Conservation (phyloP, 1,140 invertebrate species). For the Battus philenor region DNA sequence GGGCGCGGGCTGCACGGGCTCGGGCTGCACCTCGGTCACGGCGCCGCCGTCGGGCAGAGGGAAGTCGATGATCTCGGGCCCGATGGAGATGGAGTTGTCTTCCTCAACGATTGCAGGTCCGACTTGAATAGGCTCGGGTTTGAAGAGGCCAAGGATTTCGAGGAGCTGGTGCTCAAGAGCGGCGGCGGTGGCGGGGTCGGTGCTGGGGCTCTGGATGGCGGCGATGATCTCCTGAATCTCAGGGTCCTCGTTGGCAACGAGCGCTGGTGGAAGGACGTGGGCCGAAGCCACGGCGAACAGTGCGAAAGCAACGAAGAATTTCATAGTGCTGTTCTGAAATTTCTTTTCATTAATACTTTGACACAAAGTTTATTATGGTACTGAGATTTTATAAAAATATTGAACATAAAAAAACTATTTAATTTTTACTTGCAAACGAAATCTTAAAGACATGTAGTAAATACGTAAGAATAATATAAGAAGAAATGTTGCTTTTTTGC, state of each 20-base stretch:
- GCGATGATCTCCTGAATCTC: slow-evolving; percentile 40
- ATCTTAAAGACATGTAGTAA: too few species aligned
- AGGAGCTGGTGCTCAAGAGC: slow-evolving; percentile 33
- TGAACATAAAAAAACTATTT: too few species aligned
- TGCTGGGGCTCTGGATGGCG: slow-evolving; percentile 51
- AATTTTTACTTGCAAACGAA: too few species aligned
- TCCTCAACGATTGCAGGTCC: slow-evolving; percentile 25
- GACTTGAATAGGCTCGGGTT: slow-evolving; percentile 20
- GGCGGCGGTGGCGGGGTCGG: slow-evolving; percentile 48
- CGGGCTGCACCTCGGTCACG: background rate
- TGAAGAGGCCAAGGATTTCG: slow-evolving; percentile 19
- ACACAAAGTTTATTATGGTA: too few species aligned
- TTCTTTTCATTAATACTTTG: too few species aligned
- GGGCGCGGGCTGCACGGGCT: slow-evolving; percentile 23
- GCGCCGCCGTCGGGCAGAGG: too few species aligned
- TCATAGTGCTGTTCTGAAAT: slow-evolving; percentile 38
- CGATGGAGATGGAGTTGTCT: slow-evolving; percentile 18
- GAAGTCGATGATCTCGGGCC: slow-evolving; percentile 5
- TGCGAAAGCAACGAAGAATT: slow-evolving; percentile 43
- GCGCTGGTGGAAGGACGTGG: slow-evolving; percentile 20
- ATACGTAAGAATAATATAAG: too few species aligned
- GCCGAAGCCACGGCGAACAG: slow-evolving; percentile 40
- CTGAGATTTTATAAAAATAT: too few species aligned
- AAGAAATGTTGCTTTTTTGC: too few species aligned
- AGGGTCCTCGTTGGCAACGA: slow-evolving; percentile 11